Percentiles rank a stretch among this genome's conserved stretches.
These are phyloP conservation scores for Thamnophis sirtalis DNA, from an alignment of 2,113 vertebrate genomes.

Conservation along the genomic window DNA sequence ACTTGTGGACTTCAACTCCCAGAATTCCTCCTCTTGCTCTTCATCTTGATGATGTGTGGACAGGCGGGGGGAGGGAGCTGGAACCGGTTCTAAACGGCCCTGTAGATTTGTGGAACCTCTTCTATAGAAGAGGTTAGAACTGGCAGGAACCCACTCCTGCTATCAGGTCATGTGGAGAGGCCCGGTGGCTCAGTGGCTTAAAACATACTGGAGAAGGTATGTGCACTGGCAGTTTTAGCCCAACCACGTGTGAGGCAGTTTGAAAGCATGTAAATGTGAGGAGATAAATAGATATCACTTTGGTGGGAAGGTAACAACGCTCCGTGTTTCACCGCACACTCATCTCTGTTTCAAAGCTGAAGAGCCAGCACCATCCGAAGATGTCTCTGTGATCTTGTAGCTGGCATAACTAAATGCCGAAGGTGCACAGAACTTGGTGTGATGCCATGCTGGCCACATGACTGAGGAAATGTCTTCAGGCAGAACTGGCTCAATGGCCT, in stretches of 20 bases:
- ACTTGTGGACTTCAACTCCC: no score
- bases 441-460: background rate
- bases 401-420: no score
- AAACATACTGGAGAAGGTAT: background rate
- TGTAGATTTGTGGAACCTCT: no score
- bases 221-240: background rate
- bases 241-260: background rate
- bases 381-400: no score
- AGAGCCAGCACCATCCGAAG: no score
- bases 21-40: no score
- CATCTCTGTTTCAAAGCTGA: no score
- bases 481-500: background rate
- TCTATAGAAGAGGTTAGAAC: no score
- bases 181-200: background rate
- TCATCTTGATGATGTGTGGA: no score
- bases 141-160: background rate
- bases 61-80: no score
- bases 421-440: no score
- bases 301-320: background rate
- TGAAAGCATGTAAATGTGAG: background rate
- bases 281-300: background rate
- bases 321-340: background rate
- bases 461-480: background rate
- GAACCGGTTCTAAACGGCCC: no score
- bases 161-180: background rate